A percentile compares a stretch with the other conserved stretches of the same genome.
phyloP scores from a whole-genome alignment of 2,888 invertebrate genomes.

The Yponomeuta plumbellus region DNA sequence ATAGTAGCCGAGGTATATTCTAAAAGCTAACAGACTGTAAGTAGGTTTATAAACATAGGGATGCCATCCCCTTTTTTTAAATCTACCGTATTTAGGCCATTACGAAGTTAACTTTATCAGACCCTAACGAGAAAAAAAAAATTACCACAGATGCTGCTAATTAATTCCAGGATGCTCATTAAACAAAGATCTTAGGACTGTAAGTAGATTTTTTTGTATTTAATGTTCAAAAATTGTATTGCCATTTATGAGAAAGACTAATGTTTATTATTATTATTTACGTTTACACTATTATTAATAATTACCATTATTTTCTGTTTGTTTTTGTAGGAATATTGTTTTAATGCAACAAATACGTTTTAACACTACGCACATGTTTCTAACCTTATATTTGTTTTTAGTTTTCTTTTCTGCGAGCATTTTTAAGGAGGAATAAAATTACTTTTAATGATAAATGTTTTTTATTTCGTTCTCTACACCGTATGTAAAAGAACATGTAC shows the following conservation, averaged over 20 bases:
- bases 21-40: too few species aligned
- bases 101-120: too few species aligned
- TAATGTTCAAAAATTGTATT: constrained; percentile 71
- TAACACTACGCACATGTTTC: constrained; percentile 9
- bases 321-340: neutral
- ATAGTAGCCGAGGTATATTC: too few species aligned
- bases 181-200: neutral
- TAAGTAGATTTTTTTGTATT: constrained; percentile 34
- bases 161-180: neutral
- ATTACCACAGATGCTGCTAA: too few species aligned
- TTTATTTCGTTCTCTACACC: neutral
- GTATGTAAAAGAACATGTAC: too few species aligned
- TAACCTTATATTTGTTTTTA: constrained; percentile 1
- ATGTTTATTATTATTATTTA: constrained; percentile 48
- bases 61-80: too few species aligned
- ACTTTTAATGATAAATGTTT: constrained; percentile 6
- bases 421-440: constrained; percentile 12
- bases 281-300: constrained; percentile 8
- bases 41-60: too few species aligned
- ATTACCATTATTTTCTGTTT: neutral
- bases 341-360: constrained; percentile 3
- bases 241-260: constrained; percentile 73
- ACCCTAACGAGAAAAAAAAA: too few species aligned
- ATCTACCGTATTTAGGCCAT: too few species aligned
- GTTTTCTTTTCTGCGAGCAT: neutral